Evolutionary conservation across 2,797 vertebrate genomes (phyloP).

Genomic region (Rousettus madagascariensis): DNA sequence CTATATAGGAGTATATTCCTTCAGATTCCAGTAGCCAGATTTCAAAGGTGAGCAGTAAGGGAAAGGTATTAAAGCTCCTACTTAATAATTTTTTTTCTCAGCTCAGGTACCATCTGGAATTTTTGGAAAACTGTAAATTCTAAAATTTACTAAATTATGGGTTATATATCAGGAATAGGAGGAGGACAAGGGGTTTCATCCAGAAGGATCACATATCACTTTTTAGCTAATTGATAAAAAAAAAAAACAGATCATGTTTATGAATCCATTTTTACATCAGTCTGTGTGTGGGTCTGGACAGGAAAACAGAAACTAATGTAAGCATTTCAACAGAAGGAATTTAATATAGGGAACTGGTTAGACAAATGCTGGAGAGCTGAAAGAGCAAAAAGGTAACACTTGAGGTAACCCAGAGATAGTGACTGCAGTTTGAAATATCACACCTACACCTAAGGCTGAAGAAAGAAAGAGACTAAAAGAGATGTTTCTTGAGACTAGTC

Average conservation of each 20-base stretch:
- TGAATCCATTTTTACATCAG: not conserved
- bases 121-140: not conserved
- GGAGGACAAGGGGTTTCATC: not conserved
- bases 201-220: not conserved
- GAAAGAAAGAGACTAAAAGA: not conserved
- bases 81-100: not conserved
- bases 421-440: not conserved
- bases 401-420: not conserved
- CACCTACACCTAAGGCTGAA: not conserved
- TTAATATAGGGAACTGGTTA: not conserved
- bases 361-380: not conserved
- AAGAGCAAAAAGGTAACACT: not conserved
- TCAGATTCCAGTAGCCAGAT: not conserved
- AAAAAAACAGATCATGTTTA: not conserved
- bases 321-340: not conserved
- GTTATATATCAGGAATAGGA: not conserved
- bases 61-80: not conserved
- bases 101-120: not conserved
- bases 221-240: not conserved
- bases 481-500: not conserved
- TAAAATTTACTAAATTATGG: not conserved
- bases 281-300: not conserved
- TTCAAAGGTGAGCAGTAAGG: not conserved
- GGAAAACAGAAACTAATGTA: not conserved
- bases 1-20: not conserved